A percentile compares a stretch with the other conserved stretches of the same genome.
Conservation (phyloP, 2,888 invertebrate genomes). For the Ischnus inquisitorius region DNA sequence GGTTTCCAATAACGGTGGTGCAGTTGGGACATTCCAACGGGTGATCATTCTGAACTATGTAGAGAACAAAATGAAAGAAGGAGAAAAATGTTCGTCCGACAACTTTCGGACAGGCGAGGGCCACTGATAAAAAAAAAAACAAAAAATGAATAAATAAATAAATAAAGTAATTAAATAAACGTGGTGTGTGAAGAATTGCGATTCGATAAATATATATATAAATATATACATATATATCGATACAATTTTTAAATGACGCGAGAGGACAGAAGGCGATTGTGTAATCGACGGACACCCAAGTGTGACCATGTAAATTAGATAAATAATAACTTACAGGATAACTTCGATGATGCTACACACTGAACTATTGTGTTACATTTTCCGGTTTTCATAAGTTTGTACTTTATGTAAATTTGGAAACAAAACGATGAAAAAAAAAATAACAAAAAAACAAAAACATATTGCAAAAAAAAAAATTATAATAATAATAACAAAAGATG, state of each 20-base stretch:
- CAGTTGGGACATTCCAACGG: slow-evolving; percentile 78
- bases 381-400: slow-evolving; percentile 85
- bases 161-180: slow-evolving; percentile 5
- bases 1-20: slow-evolving; percentile 71
- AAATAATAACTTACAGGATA: slow-evolving; percentile 78
- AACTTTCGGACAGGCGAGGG: slow-evolving; percentile 23
- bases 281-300: slow-evolving; percentile 82
- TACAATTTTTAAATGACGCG: slow-evolving; percentile 71
- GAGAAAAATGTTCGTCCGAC: slow-evolving; percentile 30
- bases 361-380: slow-evolving; percentile 82
- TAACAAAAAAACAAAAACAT: slow-evolving; percentile 55
- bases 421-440: slow-evolving; percentile 63
- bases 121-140: not conserved
- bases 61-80: slow-evolving; percentile 35
- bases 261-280: slow-evolving; percentile 71
- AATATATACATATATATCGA: slow-evolving; percentile 14
- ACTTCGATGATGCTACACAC: slow-evolving; percentile 78
- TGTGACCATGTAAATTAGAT: slow-evolving; percentile 83
- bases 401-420: slow-evolving; percentile 84
- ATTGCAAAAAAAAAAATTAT: slow-evolving; percentile 61
- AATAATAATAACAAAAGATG: slow-evolving; percentile 49
- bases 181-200: slow-evolving; percentile 31
- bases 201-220: not conserved
- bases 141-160: too few species aligned
- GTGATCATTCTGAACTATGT: slow-evolving; percentile 65